Evolutionary conservation across 2,113 vertebrate genomes (phyloP), one percentile per base, ranked within the genome.

Genomic region (Tichodroma muraria): DNA sequence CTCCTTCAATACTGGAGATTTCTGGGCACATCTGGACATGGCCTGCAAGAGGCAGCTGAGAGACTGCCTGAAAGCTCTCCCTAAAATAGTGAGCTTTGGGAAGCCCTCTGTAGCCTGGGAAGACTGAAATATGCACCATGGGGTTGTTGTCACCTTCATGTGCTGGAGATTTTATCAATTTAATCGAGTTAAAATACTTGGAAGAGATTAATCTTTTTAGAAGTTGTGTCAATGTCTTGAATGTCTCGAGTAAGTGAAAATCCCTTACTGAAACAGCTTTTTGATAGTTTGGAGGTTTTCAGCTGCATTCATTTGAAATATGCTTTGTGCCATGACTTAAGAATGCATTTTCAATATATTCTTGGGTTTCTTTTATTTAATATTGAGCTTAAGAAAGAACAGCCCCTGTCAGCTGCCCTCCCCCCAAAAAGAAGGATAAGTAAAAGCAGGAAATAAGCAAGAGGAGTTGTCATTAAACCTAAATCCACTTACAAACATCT

Each of bases 401-500:
- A 66, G 2, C 11, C 49, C 19, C 24, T 81, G 13, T 50, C 49
- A 79, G 42, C 10, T 0, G 0, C 8, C 4, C 7, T 49, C 8
- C 7, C 28, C 11, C 6, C 28, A 44, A 69, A 65, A 69, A 70
- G 82, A 76, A 59, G 14, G 45, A 64, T 85, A 64, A 85, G n/a
- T 64, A 60, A 44, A 83, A 90, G 15, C 6, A 7, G 60, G 27
- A 90, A 88, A 27, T 57, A 63, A 88, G 61, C 45, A 72, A 77
- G 73, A 86, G 49, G 22, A 69, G 8, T 91, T 92, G 53, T 50
- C 57, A 37, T 52, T 86, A 78, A 91, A 68, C 53, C 20, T 86
- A 44, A 92, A 88, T 79, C 80, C 68, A 73, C 47, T 38, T 81
- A 44, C 25, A 90, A 92, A 53, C 37, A 73, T 53, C 31, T 42